Base-by-base conservation (phyloP, 2,797 vertebrate genomes). In the Arctocebus calabarensis region DNA sequence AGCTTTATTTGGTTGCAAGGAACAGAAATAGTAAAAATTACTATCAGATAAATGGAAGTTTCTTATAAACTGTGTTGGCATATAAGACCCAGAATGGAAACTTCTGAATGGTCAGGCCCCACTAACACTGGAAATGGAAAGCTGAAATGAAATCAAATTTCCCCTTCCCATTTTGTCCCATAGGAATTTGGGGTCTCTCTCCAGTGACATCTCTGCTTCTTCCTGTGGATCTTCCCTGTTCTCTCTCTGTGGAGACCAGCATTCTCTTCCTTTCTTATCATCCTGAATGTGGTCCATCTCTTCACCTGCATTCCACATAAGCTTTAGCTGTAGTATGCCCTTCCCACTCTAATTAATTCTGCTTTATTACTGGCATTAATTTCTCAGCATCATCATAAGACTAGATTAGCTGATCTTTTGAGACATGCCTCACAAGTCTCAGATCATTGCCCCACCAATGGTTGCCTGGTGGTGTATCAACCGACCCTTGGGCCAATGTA, bases 1-100 rank as follows among this genome's bases (percentile, higher is more conserved):
- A 94, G 3, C 7, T 91, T 88, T 68, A 59, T 91, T 93, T 94
- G 43, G 0, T 66, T 87, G 16, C 3, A 86, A 87, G 34, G 79
- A 91, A 52, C 0, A 86, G 75, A 90, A 87, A 59, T 7, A 37
- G 79, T n/a, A 66, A 85, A 78, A 20, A 40, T 2, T 73, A 61
- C 23, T 64, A 29, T 5, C 68, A 55, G 8, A 16, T 52, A 89
- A 87, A 74, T 77, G 40, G 34, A 87, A 66, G 20, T 79, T 91
- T 94, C 75, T 93, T 75, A 40, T 45, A 66, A 83, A 88, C 34
- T 89, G 0, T 68, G 13, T 22, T 71, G 59, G 57, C 78, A 27
- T 64, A 29, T 48, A 14, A 40, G 22, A 40, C 5, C 9, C 22
- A 52, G 62, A 48, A 52, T 57, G 40, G 71, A 27, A 92, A 66